Evolutionary conservation across 1,140 invertebrate genomes (phyloP), one percentile per base, ranked within the genome.

Genomic region (Marisa cornuarietis): DNA sequence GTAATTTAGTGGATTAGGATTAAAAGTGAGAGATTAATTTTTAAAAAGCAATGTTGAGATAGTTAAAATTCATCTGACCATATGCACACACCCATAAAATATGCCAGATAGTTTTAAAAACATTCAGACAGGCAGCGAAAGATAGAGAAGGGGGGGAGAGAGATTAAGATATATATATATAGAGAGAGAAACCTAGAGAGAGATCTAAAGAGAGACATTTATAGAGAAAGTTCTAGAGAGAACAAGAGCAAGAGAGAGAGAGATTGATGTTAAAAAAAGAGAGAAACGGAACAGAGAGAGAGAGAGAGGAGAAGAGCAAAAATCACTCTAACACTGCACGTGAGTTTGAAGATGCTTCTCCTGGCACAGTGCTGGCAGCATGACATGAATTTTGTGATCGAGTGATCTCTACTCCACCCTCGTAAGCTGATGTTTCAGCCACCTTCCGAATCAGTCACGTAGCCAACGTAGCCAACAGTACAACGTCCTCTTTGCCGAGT

Each of bases 211-310:
- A 54, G 5, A 75, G 0, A 75, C 10, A 52, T 20, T 20, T 0
- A 26, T 10, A 49, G 42, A 63, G 42, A 61, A 66, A 61, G 31
- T 24, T 26, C 1, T 22, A 78, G 62, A 78, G 42, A 69, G 42
- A 69, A 49, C 51, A 13, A 78, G 49, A 78, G 76, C 63, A 24
- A 69, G 49, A 68, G 7, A 26, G 24, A 74, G 49, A 22, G 54
- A 31, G 20, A 52, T 24, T 9, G 26, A 74, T 24, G 51, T 22
- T 22, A 9, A 61, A 65, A n/a, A 22, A 66, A 76, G 61, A 51
- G 22, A 71, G 58, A 71, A 22, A 71, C 24, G 58, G 24, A 72
- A 69, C 10, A n/a, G 65, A 71, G 24, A 69, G 68, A 58, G 18
- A 58, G n/a, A 78, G 49, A 69, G 58, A 49, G 69, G 49, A 24